These are phyloP conservation scores for Probosciger aterrimus DNA, from an alignment of 2,113 vertebrate genomes.

Conservation along the genomic window DNA sequence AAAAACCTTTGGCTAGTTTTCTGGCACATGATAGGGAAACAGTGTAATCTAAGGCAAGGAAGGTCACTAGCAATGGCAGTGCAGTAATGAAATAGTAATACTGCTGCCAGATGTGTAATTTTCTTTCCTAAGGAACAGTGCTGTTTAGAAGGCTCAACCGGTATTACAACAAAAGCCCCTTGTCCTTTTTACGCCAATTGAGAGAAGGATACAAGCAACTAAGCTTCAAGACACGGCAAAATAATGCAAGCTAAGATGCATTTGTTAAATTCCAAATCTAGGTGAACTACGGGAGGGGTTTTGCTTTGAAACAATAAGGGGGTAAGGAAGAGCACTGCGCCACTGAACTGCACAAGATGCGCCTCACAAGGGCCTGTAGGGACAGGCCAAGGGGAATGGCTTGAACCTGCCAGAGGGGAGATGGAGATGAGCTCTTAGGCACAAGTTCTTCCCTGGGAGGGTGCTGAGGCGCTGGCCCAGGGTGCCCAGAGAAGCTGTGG, in stretches of 20 bases:
- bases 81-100: background rate
- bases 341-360: background rate
- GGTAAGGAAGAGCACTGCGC: background rate
- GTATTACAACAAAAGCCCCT: conserved; percentile 18
- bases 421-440: background rate
- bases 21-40: background rate
- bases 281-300: background rate
- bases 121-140: background rate
- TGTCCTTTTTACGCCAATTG: background rate
- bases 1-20: background rate
- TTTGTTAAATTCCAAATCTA: background rate
- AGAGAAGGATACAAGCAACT: background rate
- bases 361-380: background rate
- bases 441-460: too few relatives aligned
- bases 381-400: background rate
- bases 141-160: background rate
- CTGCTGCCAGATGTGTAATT: background rate
- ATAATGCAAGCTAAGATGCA: background rate
- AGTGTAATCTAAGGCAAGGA: background rate
- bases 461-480: too few relatives aligned
- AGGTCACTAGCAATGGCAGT: background rate
- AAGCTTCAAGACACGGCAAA: background rate
- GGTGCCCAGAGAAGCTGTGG: too few relatives aligned
- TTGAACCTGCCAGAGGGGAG: background rate
- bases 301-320: background rate